A percentile compares a stretch with the other conserved stretches of the same genome.
Conservation (phyloP, 2,113 vertebrate species). For the Dicaeum eximium region DNA sequence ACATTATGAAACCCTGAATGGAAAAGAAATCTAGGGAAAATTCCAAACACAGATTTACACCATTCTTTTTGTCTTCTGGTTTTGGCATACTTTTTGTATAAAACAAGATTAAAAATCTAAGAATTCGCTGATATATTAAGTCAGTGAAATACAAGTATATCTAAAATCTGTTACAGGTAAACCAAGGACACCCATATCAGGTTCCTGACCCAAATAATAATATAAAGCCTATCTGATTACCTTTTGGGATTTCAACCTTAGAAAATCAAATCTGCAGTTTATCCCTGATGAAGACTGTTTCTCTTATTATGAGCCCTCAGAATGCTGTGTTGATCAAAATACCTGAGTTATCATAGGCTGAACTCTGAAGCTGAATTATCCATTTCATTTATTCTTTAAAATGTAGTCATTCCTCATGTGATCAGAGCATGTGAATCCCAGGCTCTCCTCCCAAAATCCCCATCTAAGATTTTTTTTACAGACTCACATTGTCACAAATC, state of each 20-base stretch:
- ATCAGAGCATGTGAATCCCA: neutral
- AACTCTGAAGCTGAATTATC: neutral
- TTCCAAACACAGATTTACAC: neutral
- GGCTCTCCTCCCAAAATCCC: neutral
- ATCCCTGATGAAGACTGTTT: neutral
- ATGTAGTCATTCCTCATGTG: neutral
- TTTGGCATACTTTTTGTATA: neutral
- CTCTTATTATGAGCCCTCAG: neutral
- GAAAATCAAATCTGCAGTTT: neutral
- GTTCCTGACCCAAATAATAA: neutral
- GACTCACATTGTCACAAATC: neutral
- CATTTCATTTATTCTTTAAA: neutral
- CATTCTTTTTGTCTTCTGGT: neutral
- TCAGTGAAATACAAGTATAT: neutral
- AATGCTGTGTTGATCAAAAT: neutral
- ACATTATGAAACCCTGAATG: neutral
- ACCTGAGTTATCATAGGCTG: neutral
- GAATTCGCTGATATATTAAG: neutral
- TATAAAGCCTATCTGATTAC: neutral
- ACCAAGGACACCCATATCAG: neutral
- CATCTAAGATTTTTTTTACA: neutral
- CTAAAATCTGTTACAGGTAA: neutral
- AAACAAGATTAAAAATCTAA: neutral
- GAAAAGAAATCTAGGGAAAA: neutral
- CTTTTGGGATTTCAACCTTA: neutral